Conservation (phyloP, 2,797 vertebrate species). For the Pogoniulus pusillus region DNA sequence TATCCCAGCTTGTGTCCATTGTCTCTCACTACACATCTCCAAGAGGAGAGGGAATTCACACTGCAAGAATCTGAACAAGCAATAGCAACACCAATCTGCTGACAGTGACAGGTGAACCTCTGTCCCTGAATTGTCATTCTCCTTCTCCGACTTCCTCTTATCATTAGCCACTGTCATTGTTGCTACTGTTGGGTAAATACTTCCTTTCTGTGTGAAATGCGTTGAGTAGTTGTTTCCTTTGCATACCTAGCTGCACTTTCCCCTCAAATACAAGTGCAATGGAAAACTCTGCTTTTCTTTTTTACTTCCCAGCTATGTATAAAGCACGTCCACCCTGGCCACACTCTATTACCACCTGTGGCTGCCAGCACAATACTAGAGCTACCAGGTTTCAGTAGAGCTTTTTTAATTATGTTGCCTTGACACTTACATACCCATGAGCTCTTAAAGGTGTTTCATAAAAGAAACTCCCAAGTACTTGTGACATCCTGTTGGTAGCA, state of each 20-base stretch:
- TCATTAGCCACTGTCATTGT: not conserved
- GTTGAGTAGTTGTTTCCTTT: not conserved
- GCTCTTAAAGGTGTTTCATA: constrained; percentile 4
- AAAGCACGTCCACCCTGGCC: not conserved
- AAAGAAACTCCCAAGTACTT: not conserved
- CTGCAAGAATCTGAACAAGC: not conserved
- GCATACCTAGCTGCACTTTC: not conserved
- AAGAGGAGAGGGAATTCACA: not conserved
- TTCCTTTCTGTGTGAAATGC: not conserved
- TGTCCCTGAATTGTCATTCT: not conserved
- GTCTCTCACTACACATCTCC: not conserved
- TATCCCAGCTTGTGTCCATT: not conserved
- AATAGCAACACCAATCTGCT: rapidly evolving
- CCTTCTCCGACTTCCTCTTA: not conserved
- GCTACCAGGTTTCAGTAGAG: not conserved
- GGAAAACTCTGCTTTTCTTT: not conserved
- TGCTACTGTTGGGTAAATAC: not conserved
- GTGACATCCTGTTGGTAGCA: not conserved
- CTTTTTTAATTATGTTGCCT: not conserved
- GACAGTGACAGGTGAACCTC: not conserved
- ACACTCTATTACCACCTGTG: not conserved
- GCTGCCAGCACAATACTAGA: not conserved
- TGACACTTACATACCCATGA: not conserved
- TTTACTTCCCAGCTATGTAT: not conserved
- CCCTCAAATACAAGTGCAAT: not conserved